Base-by-base conservation (phyloP, 2,797 vertebrate genomes). In the Ctenopoma kingsleyae region DNA sequence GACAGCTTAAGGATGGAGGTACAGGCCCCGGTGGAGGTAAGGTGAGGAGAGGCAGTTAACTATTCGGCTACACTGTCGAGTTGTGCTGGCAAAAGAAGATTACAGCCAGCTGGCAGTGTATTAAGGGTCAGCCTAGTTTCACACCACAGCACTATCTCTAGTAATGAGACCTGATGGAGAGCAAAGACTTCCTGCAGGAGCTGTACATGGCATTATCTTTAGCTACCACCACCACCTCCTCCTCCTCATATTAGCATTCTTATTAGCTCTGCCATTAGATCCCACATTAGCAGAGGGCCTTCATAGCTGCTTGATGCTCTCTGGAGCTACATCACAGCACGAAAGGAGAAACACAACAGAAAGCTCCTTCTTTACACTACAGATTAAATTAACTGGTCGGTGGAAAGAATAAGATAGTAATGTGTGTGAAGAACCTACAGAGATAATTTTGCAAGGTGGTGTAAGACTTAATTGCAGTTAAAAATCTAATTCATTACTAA, bases 101-200 rank as follows among this genome's bases (percentile, higher is more conserved):
- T 79, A 63, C 66, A 70, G 66, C 17, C 16, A 63, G 69, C 13
- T 74, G 77, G 77, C 71, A 47, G 74, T 67, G 64, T 67, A 80
- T 83, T 71, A 82, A 49, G 71, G 70, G 79, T 82, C 81, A 73
- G 61, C 54, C 56, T 80, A 38, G 60, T 79, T 80, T 89, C 53
- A 76, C 71, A 80, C 66, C 75, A 64, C 68, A 78, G 55, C 66
- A 67, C 60, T 53, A 47, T 78, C 68, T 83, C 68, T 71, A 73
- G 72, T 87, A 90, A 90, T 83, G 80, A 87, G 78, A 80, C 41
- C 65, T 78, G 80, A 86, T 83, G 76, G 78, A 78, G 65, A 60
- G 71, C 17, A 13, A 71, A 67, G 80, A 81, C 60, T 63, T 72
- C 72, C 76, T 47, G 62, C 82, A 78, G 78, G 73, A 85, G 65